These are phyloP conservation scores for Drosophila sucinea DNA, from an alignment of 1,140 invertebrate genomes.

Conservation along the genomic window DNA sequence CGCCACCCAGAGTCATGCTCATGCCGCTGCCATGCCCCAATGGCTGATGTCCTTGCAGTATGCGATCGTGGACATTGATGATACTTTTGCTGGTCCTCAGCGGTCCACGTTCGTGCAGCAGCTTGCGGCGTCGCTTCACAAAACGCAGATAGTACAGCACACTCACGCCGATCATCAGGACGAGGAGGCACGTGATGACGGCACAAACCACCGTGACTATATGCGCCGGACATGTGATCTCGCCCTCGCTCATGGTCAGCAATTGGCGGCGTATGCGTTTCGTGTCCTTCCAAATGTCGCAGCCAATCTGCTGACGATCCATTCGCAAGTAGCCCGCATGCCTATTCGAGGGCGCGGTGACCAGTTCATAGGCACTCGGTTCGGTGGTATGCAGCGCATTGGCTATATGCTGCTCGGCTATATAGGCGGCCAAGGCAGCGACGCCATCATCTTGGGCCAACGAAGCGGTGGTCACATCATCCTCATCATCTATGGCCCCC, in stretches of 20 bases:
- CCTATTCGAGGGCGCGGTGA: slow-evolving; percentile 43
- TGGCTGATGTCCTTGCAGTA: slow-evolving; percentile 70
- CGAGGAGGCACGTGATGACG: slow-evolving; percentile 73
- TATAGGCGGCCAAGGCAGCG: slow-evolving; percentile 65
- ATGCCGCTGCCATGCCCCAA: slow-evolving; percentile 52
- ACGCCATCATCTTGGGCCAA: slow-evolving; percentile 52
- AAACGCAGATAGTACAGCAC: slow-evolving; percentile 81
- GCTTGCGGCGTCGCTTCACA: slow-evolving; percentile 74
- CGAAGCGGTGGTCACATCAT: slow-evolving; percentile 44
- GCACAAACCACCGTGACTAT: slow-evolving; percentile 82
- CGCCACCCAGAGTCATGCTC: slow-evolving; percentile 67
- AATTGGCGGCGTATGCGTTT: slow-evolving; percentile 59
- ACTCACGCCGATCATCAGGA: slow-evolving; percentile 74
- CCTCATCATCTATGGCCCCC: slow-evolving; percentile 57
- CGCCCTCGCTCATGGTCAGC: slow-evolving; percentile 73
- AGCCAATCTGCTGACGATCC: slow-evolving; percentile 78
- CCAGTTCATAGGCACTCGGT: slow-evolving; percentile 63
- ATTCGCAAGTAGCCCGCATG: slow-evolving; percentile 63
- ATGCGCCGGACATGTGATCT: slow-evolving; percentile 82
- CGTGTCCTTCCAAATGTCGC: slow-evolving; percentile 78
- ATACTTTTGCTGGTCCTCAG: slow-evolving; percentile 76
- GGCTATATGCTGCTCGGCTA: slow-evolving; percentile 71
- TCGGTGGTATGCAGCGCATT: slow-evolving; percentile 73
- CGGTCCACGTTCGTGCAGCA: slow-evolving; percentile 69
- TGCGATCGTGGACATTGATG: slow-evolving; percentile 80